Conservation (phyloP, 2,113 vertebrate species). For the Nematolebias whitei region DNA sequence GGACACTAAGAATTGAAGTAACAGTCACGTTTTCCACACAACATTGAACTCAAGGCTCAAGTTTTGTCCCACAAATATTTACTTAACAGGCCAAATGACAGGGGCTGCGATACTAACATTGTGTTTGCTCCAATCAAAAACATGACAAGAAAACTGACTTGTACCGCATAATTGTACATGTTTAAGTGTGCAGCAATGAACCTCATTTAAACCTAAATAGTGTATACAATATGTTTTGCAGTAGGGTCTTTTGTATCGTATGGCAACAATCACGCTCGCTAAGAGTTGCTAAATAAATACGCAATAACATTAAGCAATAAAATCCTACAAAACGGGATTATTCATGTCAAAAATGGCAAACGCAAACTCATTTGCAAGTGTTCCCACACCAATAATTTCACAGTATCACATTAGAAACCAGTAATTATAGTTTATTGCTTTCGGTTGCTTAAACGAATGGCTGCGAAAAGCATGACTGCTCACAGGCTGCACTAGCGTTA, state of each 20-base stretch:
- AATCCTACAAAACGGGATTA: neutral
- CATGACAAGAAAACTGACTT: neutral
- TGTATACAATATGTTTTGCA: neutral
- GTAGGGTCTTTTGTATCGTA: neutral
- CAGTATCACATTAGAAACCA: rapidly evolving
- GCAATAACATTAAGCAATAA: slow-evolving; percentile 8
- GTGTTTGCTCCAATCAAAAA: neutral
- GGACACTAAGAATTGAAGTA: neutral
- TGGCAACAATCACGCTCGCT: slow-evolving; percentile 35
- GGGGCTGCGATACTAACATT: neutral
- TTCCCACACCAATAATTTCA: neutral
- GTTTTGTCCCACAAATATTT: neutral
- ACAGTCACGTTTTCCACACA: neutral
- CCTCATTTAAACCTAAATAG: neutral
- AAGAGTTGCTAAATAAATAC: slow-evolving; percentile 33
- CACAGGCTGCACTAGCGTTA: slow-evolving; percentile 36
- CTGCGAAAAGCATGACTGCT: slow-evolving; percentile 16
- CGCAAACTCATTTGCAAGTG: neutral
- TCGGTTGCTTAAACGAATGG: neutral
- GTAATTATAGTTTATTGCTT: neutral
- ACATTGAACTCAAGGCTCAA: neutral
- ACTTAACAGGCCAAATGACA: neutral
- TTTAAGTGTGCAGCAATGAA: neutral
- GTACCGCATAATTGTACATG: neutral
- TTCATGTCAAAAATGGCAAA: neutral